These are phyloP conservation scores for Apocrypta bakeri DNA, from an alignment of 1,140 invertebrate species.

Conservation along the genomic window DNA sequence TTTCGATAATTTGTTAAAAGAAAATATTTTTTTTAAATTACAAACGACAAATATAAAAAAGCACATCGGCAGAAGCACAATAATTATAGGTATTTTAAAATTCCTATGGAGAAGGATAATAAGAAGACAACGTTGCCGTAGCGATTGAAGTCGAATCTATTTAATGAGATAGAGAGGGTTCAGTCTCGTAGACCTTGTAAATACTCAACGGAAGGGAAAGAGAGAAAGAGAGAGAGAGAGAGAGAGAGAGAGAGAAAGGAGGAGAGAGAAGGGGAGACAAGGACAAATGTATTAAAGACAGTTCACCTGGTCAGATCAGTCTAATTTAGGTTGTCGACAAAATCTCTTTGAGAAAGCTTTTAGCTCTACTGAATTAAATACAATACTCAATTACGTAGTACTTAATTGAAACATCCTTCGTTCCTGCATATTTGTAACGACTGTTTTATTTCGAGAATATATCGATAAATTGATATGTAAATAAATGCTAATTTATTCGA, in stretches of 20 bases:
- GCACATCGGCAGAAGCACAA: not conserved
- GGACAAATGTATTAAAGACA: constrained; percentile 11
- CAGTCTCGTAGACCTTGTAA: constrained; percentile 16
- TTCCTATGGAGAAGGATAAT: not conserved
- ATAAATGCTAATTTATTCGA: no score
- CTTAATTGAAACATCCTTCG: not conserved
- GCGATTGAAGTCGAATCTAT: not conserved
- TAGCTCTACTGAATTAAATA: not conserved
- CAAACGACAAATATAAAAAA: not conserved
- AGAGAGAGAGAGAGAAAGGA: not conserved
- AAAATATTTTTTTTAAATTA: not conserved
- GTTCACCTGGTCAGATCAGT: not conserved
- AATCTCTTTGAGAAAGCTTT: not conserved
- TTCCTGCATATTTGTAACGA: not conserved
- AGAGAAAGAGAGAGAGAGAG: not conserved
- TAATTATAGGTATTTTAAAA: no score
- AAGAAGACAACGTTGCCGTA: not conserved
- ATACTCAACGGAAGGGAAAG: not conserved
- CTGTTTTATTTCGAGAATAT: no score
- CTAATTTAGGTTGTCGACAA: not conserved
- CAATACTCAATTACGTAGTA: not conserved
- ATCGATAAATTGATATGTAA: no score
- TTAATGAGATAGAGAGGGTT: not conserved
- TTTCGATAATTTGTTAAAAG: no score
- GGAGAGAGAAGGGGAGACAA: not conserved